A percentile compares a stretch with the other conserved stretches of the same genome.
Conservation (phyloP, 2,888 invertebrate species). For the Eilema griseolum region DNA sequence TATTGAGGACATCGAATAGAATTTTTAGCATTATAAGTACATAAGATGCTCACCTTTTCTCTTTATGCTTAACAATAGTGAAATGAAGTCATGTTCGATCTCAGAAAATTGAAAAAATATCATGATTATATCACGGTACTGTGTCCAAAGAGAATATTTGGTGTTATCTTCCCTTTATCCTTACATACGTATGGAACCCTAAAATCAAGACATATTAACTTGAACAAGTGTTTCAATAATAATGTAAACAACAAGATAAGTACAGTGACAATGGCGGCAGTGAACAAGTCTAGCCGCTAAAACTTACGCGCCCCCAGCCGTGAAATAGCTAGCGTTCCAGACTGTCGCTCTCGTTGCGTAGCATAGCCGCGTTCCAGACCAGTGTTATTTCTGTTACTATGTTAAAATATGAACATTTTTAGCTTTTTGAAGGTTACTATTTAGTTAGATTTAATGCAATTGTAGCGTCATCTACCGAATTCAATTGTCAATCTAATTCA, state of each 20-base stretch:
- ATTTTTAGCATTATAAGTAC: no score
- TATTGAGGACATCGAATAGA: no score
- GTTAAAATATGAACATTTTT: neutral
- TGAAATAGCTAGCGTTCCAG: conserved; percentile 1
- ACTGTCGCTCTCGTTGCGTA: neutral
- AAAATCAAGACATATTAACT: neutral
- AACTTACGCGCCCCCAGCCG: neutral
- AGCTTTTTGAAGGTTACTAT: neutral
- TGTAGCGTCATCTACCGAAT: no score
- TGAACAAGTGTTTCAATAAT: neutral
- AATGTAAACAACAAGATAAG: neutral
- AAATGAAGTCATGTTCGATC: no score
- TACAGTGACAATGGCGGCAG: neutral
- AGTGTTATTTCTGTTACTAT: neutral
- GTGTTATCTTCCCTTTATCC: neutral
- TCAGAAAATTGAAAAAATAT: no score
- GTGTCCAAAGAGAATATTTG: neutral
- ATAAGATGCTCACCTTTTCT: no score
- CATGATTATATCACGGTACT: no score
- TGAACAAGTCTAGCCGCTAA: conserved; percentile 1
- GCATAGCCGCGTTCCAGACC: neutral
- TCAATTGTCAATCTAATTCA: no score
- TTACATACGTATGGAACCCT: neutral
- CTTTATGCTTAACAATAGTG: no score
- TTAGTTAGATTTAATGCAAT: no score